Percentiles rank a stretch among this genome's conserved stretches.
Conservation (phyloP, 2,888 invertebrate genomes). For the Crepidodera aurea region DNA sequence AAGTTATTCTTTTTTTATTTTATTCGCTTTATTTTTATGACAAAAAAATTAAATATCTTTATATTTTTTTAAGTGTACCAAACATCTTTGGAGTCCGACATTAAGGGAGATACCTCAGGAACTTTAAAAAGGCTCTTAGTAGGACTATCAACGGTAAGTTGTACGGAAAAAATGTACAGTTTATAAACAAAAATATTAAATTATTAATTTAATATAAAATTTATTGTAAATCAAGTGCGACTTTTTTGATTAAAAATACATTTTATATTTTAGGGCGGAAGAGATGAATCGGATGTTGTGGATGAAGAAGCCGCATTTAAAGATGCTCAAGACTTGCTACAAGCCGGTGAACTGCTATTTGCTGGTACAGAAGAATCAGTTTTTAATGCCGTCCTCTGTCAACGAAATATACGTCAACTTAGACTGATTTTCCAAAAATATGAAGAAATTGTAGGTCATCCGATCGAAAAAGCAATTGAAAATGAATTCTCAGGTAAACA, state of each 20-base stretch:
- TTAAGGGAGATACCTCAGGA: constrained; percentile 89
- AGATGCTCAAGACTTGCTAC: constrained; percentile 82
- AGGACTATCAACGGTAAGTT: constrained; percentile 73
- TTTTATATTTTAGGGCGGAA: constrained; percentile 70
- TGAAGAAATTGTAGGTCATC: constrained; percentile 77
- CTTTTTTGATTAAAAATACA: too few relatives aligned
- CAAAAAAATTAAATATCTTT: too few relatives aligned
- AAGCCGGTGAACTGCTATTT: constrained; percentile 73
- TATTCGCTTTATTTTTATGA: too few relatives aligned
- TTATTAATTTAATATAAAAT: too few relatives aligned
- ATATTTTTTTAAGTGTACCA: constrained; percentile 82
- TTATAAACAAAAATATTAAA: too few relatives aligned
- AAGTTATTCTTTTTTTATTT: too few relatives aligned
- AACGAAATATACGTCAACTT: constrained; percentile 75
- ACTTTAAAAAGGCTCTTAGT: constrained; percentile 88
- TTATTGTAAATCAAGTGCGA: too few relatives aligned
- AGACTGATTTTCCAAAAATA: constrained; percentile 70
- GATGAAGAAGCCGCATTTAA: constrained; percentile 77
- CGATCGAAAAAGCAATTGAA: constrained; percentile 80
- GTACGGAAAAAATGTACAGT: too few relatives aligned
- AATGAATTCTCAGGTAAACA: constrained; percentile 74
- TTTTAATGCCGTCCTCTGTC: constrained; percentile 84
- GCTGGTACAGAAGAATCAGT: constrained; percentile 85
- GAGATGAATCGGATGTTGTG: constrained; percentile 80
- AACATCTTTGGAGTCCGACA: constrained; percentile 80